Conservation (phyloP, 2,797 vertebrate genomes). For the Ctenochaetus hawaiiensis region DNA sequence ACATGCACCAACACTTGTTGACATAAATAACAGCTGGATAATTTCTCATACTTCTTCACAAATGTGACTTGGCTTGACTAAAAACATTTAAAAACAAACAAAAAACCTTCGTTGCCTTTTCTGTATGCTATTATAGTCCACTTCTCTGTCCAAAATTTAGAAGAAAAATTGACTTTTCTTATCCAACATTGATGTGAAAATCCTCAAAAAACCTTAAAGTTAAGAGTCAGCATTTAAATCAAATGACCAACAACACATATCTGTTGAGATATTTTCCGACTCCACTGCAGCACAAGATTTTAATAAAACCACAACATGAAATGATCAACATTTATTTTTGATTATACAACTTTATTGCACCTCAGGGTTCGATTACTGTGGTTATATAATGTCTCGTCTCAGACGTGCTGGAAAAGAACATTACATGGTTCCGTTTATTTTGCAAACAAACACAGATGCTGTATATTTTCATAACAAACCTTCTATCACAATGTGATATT, state of each 20-base stretch:
- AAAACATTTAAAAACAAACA: too few relatives aligned
- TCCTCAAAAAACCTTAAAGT: not conserved
- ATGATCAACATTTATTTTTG: not conserved
- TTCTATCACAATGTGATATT: not conserved
- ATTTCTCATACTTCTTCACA: not conserved
- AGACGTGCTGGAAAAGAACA: not conserved
- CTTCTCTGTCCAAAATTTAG: not conserved
- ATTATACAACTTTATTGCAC: conserved; percentile 13
- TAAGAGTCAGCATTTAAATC: not conserved
- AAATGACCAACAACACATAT: not conserved
- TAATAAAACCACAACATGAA: conserved; percentile 2
- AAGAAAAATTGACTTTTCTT: too few relatives aligned
- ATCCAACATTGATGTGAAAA: not conserved
- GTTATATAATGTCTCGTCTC: conserved; percentile 10
- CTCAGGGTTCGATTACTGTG: conserved; percentile 1
- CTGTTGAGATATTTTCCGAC: not conserved
- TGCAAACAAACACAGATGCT: conserved; percentile 34
- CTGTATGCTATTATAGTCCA: not conserved
- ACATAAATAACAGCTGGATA: not conserved
- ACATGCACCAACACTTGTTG: not conserved
- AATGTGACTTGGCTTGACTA: not conserved
- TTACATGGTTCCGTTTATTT: conserved; percentile 28
- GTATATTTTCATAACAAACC: conserved; percentile 27
- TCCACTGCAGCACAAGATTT: not conserved
- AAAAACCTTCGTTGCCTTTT: not conserved